Conservation (phyloP, 2,888 invertebrate genomes). For the Chaetogeoica ovagalla region DNA sequence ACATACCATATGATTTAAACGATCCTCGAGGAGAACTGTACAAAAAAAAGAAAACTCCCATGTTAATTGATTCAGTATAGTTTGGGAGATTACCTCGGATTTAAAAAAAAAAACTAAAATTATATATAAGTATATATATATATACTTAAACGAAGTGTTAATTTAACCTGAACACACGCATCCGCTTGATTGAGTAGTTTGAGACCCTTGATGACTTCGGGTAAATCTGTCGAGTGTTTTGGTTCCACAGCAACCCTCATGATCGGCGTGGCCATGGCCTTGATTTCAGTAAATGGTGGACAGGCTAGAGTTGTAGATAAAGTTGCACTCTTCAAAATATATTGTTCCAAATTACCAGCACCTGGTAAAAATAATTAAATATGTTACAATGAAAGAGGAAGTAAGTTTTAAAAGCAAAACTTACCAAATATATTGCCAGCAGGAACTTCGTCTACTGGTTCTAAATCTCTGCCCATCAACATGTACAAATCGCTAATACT, state of each 20-base stretch:
- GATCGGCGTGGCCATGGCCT: constrained; percentile 79
- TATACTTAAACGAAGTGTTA: not conserved
- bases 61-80: too few relatives aligned
- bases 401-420: too few relatives aligned
- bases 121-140: not conserved
- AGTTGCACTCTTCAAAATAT: constrained; percentile 87
- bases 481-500: constrained; percentile 78
- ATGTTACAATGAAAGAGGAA: too few relatives aligned
- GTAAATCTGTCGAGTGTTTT: constrained; percentile 75
- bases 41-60: too few relatives aligned
- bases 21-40: too few relatives aligned
- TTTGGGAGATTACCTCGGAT: too few relatives aligned
- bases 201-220: constrained; percentile 67
- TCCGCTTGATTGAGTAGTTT: constrained; percentile 90
- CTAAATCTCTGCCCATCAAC: constrained; percentile 90
- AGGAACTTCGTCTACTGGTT: constrained; percentile 74
- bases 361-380: constrained; percentile 61
- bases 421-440: constrained; percentile 88
- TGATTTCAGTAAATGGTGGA: constrained; percentile 84
- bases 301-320: constrained; percentile 78
- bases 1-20: too few relatives aligned
- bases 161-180: constrained; percentile 80
- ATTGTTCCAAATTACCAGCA: constrained; percentile 82
- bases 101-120: too few relatives aligned
- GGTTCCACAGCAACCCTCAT: constrained; percentile 93